Evolutionary conservation across 2,888 invertebrate species (phyloP), one percentile per base, ranked within the genome.

Genomic region (Epinotia ramella): DNA sequence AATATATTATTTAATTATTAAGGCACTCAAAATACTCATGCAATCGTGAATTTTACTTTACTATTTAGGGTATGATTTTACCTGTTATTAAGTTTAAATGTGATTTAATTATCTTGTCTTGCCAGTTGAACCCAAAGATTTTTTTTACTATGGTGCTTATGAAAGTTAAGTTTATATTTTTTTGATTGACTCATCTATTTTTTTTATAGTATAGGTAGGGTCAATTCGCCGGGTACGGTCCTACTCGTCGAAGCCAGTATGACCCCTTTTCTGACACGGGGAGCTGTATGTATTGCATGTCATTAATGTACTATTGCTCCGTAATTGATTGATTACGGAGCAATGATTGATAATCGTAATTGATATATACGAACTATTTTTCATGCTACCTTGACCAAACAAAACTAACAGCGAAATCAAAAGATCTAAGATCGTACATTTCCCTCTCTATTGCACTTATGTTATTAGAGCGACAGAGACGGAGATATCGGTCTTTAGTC

Each of bases 41-140:
- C 77, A 78, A 79, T 83, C 84, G 84, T 84, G 84, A 86, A 85
- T 86, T 87, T 86, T 85, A 88, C 88, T 87, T 88, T 88, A 85
- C 75, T 83, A 81, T 84, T 83, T 84, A 87, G 3, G 80, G 82
- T 82, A 81, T 85, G 59, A 71, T 73, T 79, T 79, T 75, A 77
- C 81, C 84, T 84, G 79, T 84, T 85, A 83, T 88, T 89, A 88
- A 85, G 85, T 89, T 87, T 85, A 80, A 79, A 83, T 86, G 75
- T 75, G 70, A 71, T 86, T 86, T 89, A 84, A 84, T 87, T 85
- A 77, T 83, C 81, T 84, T 86, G 83, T 84, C 91, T 92, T 92
- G 92, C 92, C 92, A 91, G 85, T 86, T 85, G 72, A 82, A 86
- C 83, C 92, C 91, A 92, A 92, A 91, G 91, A 91, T 88, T 89